Evolutionary conservation across 1,140 invertebrate genomes (phyloP), one percentile per base, ranked within the genome.

Genomic region (Myzus persicae): DNA sequence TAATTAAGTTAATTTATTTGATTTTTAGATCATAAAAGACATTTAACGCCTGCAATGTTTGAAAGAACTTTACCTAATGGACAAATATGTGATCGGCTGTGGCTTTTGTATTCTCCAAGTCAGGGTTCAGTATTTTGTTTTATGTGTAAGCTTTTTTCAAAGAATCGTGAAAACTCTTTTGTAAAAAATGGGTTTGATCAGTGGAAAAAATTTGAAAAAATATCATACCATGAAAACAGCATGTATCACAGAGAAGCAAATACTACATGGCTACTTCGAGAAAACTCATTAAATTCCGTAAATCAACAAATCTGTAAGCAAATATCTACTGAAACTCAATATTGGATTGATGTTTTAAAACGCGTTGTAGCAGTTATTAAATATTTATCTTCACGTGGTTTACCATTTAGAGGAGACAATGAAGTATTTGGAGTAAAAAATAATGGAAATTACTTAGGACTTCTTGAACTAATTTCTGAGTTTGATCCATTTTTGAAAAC

Each of bases 401-500:
- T 91, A 67, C 42, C 90, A 46, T 67, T 91, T 67, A 81, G 67
- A 81, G 67, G 67, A 81, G 67, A 81, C 67, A 81, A 81, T 81
- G 67, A 81, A 81, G 48, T 54, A 91, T 46, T 91, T 54, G 90
- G 90, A 67, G 40, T 51, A n/a, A 44, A 48, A 48, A 91, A 67
- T 40, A 91, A 91, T 67, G 90, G 90, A 91, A 94, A 94, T 92
- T 95, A 92, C 91, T 81, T 94, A 36, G 94, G 94, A 88, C 46
- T 94, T 87, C 93, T 95, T 67, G 94, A 95, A 94, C 91, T 95
- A 85, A 94, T 95, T 81, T 94, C 94, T 31, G 93, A 95, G 94
- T 94, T 81, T 81, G 95, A 95, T 94, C 94, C 94, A 46, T 95
- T 95, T 94, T 94, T 95, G 92, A 94, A 93, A 31, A 92, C 94